Conservation (phyloP, 1,140 invertebrate species). For the Leptinotarsa undecemlineata region DNA sequence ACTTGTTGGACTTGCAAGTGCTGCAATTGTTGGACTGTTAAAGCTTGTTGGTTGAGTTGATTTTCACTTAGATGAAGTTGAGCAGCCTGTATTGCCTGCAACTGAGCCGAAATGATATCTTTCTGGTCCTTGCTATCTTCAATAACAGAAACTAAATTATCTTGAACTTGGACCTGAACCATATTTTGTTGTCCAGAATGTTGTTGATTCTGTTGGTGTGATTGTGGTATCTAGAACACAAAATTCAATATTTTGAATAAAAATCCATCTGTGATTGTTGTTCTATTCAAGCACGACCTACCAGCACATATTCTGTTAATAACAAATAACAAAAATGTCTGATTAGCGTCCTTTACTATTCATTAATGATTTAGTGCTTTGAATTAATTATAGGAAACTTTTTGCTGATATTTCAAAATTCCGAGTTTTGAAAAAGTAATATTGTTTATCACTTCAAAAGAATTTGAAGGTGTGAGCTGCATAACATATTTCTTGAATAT, state of each 20-base stretch:
- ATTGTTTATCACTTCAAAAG: too few species aligned
- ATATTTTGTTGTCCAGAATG: constrained; percentile 45
- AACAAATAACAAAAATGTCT: too few species aligned
- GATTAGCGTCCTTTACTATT: too few species aligned
- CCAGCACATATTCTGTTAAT: too few species aligned
- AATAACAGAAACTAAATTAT: constrained; percentile 55
- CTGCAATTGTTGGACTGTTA: constrained; percentile 53
- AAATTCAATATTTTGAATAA: not conserved
- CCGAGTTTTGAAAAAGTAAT: too few species aligned
- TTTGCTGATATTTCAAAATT: too few species aligned
- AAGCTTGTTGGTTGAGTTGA: constrained; percentile 48
- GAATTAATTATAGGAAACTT: too few species aligned
- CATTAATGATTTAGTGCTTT: too few species aligned
- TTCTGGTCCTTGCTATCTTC: constrained; percentile 54
- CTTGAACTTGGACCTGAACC: constrained; percentile 55
- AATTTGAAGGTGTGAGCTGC: too few species aligned
- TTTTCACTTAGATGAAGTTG: constrained; percentile 52
- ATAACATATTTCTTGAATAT: too few species aligned
- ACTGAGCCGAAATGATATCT: constrained; percentile 48
- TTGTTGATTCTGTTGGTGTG: constrained; percentile 45
- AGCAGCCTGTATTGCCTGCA: constrained; percentile 48
- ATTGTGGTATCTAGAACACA: constrained; percentile 53
- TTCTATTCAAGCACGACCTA: too few species aligned
- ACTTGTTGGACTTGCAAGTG: constrained; percentile 54
- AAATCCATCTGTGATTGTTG: too few species aligned